Evolutionary conservation across 2,888 invertebrate species (phyloP).

Genomic region (Lamellibrachia satsuma): DNA sequence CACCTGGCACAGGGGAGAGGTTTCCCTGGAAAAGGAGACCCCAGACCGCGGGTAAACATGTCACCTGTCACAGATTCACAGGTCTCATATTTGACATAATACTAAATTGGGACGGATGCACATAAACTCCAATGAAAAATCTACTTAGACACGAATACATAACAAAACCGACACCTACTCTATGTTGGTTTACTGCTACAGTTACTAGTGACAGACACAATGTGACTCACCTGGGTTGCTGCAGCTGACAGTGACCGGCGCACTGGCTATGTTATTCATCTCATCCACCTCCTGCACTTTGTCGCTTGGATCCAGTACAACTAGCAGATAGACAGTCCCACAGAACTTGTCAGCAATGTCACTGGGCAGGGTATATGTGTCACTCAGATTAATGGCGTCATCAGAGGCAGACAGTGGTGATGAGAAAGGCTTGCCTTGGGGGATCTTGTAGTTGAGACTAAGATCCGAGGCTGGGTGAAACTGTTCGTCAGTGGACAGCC

Average conservation of each 20-base stretch:
- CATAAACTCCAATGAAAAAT: no score
- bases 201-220: no score
- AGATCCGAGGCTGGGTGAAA: constrained; percentile 2
- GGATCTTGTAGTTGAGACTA: not conserved
- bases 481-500: constrained; percentile 17
- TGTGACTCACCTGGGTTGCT: not conserved
- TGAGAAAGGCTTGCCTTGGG: not conserved
- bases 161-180: no score
- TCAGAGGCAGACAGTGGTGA: not conserved
- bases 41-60: no score
- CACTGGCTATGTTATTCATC: not conserved
- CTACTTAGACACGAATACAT: no score
- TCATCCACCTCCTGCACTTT: not conserved
- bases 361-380: not conserved
- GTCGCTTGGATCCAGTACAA: not conserved
- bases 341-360: not conserved
- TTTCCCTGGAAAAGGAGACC: no score
- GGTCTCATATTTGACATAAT: no score
- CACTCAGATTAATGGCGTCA: not conserved
- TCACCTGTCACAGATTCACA: no score
- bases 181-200: no score
- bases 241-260: not conserved
- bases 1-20: no score
- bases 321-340: constrained; percentile 19
- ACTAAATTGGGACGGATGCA: no score